Evolutionary conservation across 1,140 invertebrate genomes (phyloP).

Genomic region (Cryptotermes secundus): DNA sequence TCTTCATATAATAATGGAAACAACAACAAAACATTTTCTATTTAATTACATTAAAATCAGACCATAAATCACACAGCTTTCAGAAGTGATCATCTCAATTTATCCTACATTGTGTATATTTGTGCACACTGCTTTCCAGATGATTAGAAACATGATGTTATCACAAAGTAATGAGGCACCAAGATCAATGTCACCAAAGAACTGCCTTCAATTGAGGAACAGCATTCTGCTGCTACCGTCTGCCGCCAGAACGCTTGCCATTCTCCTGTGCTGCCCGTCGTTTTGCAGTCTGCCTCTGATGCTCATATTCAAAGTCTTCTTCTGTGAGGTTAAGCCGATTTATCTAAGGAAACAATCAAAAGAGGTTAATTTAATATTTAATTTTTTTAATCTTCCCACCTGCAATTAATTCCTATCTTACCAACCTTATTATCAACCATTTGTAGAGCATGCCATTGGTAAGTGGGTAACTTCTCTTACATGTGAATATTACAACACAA

Average conservation of each 20-base stretch:
- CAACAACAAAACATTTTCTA: neutral
- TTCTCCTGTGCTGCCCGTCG: slow-evolving; percentile 24
- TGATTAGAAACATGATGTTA: neutral
- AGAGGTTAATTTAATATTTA: too few relatives aligned
- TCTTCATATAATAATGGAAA: neutral
- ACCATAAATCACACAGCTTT: neutral
- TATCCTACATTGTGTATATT: neutral
- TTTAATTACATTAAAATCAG: neutral
- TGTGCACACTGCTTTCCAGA: neutral
- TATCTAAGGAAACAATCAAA: slow-evolving; percentile 45
- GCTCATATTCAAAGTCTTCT: slow-evolving; percentile 81
- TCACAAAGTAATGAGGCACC: neutral
- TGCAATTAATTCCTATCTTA: too few relatives aligned
- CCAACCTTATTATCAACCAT: too few relatives aligned
- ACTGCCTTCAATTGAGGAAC: neutral
- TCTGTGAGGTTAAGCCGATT: slow-evolving; percentile 69
- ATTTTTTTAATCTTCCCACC: too few relatives aligned
- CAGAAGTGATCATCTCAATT: neutral
- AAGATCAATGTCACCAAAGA: neutral
- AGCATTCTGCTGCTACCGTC: neutral
- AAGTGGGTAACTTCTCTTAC: too few relatives aligned
- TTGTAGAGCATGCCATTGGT: too few relatives aligned
- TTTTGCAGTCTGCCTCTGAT: slow-evolving; percentile 61
- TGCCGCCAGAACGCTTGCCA: neutral
- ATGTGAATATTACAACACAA: too few relatives aligned